Evolutionary conservation across 2,113 vertebrate genomes (phyloP), one percentile per base, ranked within the genome.

Genomic region (Phalacrocorax carbo): DNA sequence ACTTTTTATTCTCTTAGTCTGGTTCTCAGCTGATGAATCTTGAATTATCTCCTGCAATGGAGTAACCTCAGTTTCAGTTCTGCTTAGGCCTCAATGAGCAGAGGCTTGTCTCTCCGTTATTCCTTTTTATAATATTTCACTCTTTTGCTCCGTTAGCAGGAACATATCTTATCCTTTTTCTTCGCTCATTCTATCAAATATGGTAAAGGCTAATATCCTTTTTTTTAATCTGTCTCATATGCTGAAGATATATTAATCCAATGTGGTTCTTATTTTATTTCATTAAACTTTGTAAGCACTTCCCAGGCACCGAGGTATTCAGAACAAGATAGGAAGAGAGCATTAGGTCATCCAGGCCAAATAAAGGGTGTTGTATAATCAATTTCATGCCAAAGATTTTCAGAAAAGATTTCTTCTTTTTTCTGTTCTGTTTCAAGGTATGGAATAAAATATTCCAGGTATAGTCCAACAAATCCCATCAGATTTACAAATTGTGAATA

Each of bases 231-330:
- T 69, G 16, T 66, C 14, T 75, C 23, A 34, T 26, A 26, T 22
- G 48, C 11, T 6, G 54, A 70, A 65, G 21, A 36, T 5, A 15
- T 40, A 68, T 49, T 38, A 84, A 70, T 20, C 26, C 5, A 72
- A 3, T 23, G 1, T 0, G 0, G 13, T 49, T 20, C 13, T 58
- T 42, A 49, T 46, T 68, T 79, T 13, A n/a, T 78, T 87, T 23
- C 32, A 42, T 78, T 54, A 66, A 80, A 62, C 2, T 65, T 38
- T 54, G 9, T 15, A 81, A 89, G 25, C 10, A 52, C 7, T 68
- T 91, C 57, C 16, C 8, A 51, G 38, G 9, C 15, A 61, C 17
- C 0, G 0, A 70, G 32, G 4, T 61, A 26, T 51, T 44, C 20
- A 60, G n/a, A 71, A 42, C 5, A 66, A 9, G 3, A 25, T 7